These are phyloP conservation scores for Napeogenes inachia DNA, from an alignment of 2,888 invertebrate genomes.

Conservation along the genomic window DNA sequence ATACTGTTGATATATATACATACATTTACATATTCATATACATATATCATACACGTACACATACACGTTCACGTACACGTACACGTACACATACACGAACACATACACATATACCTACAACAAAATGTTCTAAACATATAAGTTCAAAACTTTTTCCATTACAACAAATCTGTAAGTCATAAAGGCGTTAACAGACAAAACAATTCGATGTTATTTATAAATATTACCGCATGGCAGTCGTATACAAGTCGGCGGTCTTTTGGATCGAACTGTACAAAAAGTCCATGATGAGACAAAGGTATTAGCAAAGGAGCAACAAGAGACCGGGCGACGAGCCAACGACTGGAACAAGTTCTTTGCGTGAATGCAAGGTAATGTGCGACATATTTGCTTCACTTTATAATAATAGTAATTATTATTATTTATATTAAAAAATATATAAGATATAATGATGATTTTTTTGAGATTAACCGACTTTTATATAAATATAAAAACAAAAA, in stretches of 20 bases:
- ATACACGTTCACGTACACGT: no score
- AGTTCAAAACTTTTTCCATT: no score
- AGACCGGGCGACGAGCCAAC: conserved; percentile 22
- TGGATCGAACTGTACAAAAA: conserved; percentile 58
- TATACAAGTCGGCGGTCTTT: conserved; percentile 53
- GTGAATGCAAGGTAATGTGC: conserved; percentile 65
- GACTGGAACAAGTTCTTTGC: conserved; percentile 28
- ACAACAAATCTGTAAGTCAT: neutral
- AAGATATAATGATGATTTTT: neutral
- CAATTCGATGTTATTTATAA: conserved; percentile 14
- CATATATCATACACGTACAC: no score
- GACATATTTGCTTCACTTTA: conserved; percentile 27
- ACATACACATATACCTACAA: no score
- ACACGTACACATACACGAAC: no score
- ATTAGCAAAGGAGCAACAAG: conserved; percentile 63
- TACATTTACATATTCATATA: no score
- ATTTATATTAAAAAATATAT: conserved; percentile 48
- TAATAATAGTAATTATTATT: no score
- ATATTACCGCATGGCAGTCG: conserved; percentile 34
- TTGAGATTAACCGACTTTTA: no score
- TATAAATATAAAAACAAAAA: no score
- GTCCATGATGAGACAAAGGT: conserved; percentile 53
- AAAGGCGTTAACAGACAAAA: conserved; percentile 9
- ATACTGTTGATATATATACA: neutral
- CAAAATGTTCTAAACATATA: no score